These are phyloP conservation scores for Bellardia pandia DNA, from an alignment of 2,888 invertebrate species.

Conservation along the genomic window DNA sequence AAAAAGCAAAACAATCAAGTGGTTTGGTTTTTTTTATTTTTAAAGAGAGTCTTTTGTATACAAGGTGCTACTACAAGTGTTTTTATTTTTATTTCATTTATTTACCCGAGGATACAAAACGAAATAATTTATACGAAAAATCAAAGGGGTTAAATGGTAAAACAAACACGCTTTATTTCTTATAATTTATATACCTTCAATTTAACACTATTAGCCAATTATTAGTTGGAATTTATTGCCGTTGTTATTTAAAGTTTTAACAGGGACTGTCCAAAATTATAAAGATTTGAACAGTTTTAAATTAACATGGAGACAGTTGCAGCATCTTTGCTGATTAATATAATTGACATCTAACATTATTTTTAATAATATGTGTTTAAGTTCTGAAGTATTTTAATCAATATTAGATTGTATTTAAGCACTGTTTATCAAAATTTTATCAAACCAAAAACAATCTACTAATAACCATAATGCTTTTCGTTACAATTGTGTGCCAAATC, in stretches of 20 bases:
- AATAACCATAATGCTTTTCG: not conserved
- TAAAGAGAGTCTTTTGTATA: slow-evolving; percentile 9
- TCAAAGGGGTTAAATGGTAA: slow-evolving; percentile 30
- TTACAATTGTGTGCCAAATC: not conserved
- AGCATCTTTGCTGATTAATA: too few relatives aligned
- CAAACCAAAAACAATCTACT: not conserved
- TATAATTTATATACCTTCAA: slow-evolving; percentile 45
- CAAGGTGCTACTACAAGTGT: slow-evolving; percentile 47
- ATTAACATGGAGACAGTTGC: too few relatives aligned
- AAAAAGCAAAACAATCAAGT: slow-evolving; percentile 33
- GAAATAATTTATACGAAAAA: slow-evolving; percentile 1
- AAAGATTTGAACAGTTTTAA: not conserved
- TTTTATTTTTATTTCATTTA: not conserved
- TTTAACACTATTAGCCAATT: slow-evolving; percentile 56
- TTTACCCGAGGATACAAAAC: slow-evolving; percentile 21
- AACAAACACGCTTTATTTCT: slow-evolving; percentile 29
- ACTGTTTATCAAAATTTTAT: not conserved
- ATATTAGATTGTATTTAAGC: not conserved
- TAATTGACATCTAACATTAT: too few relatives aligned
- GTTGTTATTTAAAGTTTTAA: not conserved
- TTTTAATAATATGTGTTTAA: not conserved
- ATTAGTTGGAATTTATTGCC: slow-evolving; percentile 54
- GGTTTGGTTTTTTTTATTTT: not conserved
- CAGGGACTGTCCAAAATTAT: not conserved
- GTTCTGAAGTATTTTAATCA: not conserved